phyloP scores from a whole-genome alignment of 2,113 vertebrate species.

The Pygoscelis adeliae region DNA sequence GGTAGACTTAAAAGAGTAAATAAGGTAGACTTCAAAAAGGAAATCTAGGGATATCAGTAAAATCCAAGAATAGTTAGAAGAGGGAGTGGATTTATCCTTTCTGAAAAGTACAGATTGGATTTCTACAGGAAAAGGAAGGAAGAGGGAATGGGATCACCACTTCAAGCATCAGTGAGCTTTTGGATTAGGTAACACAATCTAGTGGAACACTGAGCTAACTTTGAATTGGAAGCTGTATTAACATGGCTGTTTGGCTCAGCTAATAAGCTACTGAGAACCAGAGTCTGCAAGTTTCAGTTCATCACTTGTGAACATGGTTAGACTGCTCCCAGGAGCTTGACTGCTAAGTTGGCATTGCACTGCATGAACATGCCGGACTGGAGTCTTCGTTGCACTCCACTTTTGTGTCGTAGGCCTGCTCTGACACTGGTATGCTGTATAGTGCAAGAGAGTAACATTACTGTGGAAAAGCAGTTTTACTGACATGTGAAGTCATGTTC shows the following conservation, averaged over 20 bases:
- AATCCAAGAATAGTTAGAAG: not conserved
- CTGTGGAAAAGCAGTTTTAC: not conserved
- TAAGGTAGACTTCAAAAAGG: not conserved
- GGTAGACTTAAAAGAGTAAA: not conserved
- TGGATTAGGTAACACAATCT: not conserved
- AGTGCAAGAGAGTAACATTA: not conserved
- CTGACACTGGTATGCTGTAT: not conserved
- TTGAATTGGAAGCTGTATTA: not conserved
- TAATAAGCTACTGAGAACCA: not conserved
- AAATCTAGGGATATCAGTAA: not conserved
- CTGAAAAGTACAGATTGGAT: not conserved
- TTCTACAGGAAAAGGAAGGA: not conserved
- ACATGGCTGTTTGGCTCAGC: not conserved
- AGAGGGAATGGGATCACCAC: not conserved
- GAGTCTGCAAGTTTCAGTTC: not conserved
- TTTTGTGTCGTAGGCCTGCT: not conserved
- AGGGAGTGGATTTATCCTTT: not conserved
- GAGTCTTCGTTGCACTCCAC: not conserved
- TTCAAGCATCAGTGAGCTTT: not conserved
- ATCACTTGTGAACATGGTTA: not conserved
- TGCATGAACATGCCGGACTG: fast-evolving
- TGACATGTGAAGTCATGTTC: not conserved
- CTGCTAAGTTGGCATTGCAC: not conserved
- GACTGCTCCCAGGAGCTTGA: not conserved
- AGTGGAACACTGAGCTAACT: not conserved